These are phyloP conservation scores for Enteromius trimaculatus DNA, from an alignment of 2,797 vertebrate genomes.

Conservation along the genomic window DNA sequence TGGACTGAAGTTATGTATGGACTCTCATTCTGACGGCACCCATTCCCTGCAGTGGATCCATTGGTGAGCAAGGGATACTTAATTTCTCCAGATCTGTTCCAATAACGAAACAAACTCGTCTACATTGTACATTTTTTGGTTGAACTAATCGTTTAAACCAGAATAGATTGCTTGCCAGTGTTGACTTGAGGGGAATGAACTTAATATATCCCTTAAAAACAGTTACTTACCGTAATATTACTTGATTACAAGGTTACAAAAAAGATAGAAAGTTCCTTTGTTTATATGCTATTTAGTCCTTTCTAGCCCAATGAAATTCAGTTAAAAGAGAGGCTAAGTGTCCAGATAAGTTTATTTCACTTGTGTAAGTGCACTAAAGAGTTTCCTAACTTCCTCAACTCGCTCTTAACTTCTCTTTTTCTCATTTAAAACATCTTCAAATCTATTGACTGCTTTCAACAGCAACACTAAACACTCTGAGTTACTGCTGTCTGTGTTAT, in stretches of 20 bases:
- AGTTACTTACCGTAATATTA: not conserved
- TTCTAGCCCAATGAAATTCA: not conserved
- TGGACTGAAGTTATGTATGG: no score
- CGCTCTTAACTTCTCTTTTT: not conserved
- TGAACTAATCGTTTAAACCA: not conserved
- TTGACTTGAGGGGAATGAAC: not conserved
- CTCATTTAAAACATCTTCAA: conserved; percentile 11
- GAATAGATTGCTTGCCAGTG: not conserved
- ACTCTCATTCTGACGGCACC: no score
- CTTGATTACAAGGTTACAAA: not conserved
- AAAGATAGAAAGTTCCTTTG: not conserved
- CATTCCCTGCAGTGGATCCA: no score
- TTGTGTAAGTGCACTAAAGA: not conserved
- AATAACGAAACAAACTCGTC: not conserved
- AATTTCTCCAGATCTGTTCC: no score
- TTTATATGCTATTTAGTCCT: not conserved
- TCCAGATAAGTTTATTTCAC: not conserved
- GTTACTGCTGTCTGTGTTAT: conserved; percentile 24
- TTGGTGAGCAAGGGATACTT: no score
- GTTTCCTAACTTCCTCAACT: not conserved
- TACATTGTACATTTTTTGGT: not conserved
- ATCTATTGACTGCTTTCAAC: conserved; percentile 1
- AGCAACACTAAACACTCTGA: not conserved
- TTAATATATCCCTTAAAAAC: not conserved
- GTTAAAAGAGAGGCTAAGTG: not conserved